Evolutionary conservation across 1,140 invertebrate genomes (phyloP).

Genomic region (Dreissena polymorpha): DNA sequence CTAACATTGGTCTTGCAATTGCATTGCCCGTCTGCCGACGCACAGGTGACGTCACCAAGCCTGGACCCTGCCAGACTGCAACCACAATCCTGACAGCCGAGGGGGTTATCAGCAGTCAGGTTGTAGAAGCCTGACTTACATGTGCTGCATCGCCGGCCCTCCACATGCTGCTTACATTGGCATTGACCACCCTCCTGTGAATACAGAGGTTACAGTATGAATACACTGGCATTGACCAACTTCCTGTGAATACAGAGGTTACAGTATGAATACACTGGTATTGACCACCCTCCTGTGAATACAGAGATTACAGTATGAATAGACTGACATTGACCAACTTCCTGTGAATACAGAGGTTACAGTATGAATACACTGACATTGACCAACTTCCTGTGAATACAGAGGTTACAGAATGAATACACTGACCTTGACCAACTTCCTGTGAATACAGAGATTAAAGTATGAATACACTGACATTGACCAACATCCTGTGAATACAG

Average conservation of each 20-base stretch:
- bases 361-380: no score
- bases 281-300: slow-evolving; percentile 88
- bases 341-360: no score
- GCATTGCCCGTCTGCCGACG: slow-evolving; percentile 73
- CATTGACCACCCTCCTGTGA: slow-evolving; percentile 91
- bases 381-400: no score
- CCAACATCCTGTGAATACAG: no score
- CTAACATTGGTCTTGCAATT: slow-evolving; percentile 82
- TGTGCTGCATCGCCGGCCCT: slow-evolving; percentile 93
- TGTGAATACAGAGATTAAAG: no score
- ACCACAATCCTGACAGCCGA: slow-evolving; percentile 78
- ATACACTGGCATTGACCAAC: no score
- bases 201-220: slow-evolving; percentile 26
- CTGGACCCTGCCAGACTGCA: slow-evolving; percentile 72
- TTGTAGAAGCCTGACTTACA: slow-evolving; percentile 97
- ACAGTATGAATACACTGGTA: slow-evolving; percentile 97
- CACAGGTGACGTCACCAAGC: slow-evolving; percentile 81
- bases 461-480: no score
- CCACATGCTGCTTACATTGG: slow-evolving; percentile 94
- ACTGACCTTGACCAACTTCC: no score
- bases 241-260: no score
- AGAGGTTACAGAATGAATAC: no score
- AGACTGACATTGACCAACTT: slow-evolving; percentile 82
- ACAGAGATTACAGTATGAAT: slow-evolving; percentile 95
- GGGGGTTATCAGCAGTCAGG: slow-evolving; percentile 89